These are phyloP conservation scores for Cantharis rufa DNA, from an alignment of 2,888 invertebrate genomes.

Conservation along the genomic window DNA sequence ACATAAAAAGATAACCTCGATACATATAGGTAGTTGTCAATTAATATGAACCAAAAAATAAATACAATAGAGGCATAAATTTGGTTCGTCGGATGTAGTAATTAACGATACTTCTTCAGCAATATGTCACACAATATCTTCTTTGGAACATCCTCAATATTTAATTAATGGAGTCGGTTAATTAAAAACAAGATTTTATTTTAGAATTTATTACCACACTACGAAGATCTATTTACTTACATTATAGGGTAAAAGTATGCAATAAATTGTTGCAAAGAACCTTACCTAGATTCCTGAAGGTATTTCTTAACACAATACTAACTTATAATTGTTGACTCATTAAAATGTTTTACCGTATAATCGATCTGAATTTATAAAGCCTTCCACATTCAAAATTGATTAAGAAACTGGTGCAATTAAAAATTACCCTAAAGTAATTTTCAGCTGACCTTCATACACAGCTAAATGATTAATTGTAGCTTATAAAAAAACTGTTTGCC, in stretches of 20 bases:
- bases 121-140: slow-evolving; percentile 14
- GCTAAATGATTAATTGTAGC: slow-evolving; percentile 17
- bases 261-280: slow-evolving; percentile 22
- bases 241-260: slow-evolving; percentile 9
- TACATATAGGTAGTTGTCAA: slow-evolving; percentile 1
- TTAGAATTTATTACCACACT: slow-evolving; percentile 18
- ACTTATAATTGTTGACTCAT: slow-evolving; percentile 27
- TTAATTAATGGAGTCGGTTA: slow-evolving; percentile 18
- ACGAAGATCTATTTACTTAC: neutral
- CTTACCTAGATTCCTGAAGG: slow-evolving; percentile 25
- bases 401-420: slow-evolving; percentile 26
- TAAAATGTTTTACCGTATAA: slow-evolving; percentile 22
- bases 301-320: slow-evolving; percentile 25
- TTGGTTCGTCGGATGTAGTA: slow-evolving; percentile 1
- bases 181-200: slow-evolving; percentile 25
- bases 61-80: slow-evolving; percentile 8
- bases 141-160: slow-evolving; percentile 11
- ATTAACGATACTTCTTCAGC: slow-evolving; percentile 15
- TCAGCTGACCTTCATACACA: slow-evolving; percentile 16
- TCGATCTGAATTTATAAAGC: slow-evolving; percentile 28
- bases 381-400: slow-evolving; percentile 22
- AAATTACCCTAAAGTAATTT: slow-evolving; percentile 12
- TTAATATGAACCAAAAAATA: neutral
- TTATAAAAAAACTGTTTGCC: slow-evolving; percentile 11
- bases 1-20: slow-evolving; percentile 4